Percentiles rank a stretch among this genome's conserved stretches.
Evolutionary conservation across 1,140 invertebrate genomes (phyloP).

Genomic region (Brachionus rotundiformis): DNA sequence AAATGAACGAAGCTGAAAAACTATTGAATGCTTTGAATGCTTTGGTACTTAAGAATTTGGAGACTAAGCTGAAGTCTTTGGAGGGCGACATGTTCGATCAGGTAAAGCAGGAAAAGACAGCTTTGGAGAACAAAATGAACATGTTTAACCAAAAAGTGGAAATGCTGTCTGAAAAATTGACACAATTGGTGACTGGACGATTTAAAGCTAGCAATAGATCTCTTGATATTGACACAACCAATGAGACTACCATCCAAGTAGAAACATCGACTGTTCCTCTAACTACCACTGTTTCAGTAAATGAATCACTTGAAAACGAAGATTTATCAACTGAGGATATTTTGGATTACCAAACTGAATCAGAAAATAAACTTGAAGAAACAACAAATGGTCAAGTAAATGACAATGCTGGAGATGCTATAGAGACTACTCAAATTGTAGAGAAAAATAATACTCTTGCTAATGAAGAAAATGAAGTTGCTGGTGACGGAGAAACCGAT

Average conservation of each 20-base stretch:
- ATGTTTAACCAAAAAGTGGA: background rate
- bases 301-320: background rate
- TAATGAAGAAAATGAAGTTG: background rate
- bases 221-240: background rate
- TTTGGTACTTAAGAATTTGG: background rate
- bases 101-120: background rate
- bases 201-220: background rate
- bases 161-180: background rate
- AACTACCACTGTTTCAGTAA: background rate
- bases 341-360: background rate
- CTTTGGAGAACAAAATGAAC: background rate
- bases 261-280: background rate
- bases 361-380: background rate
- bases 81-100: background rate
- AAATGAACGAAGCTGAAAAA: slow-evolving; percentile 10
- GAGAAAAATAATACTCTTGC: too few species aligned
- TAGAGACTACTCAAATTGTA: background rate
- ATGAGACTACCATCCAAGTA: background rate
- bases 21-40: background rate
- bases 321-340: background rate
- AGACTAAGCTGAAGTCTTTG: background rate
- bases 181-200: background rate
- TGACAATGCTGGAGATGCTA: background rate
- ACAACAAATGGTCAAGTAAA: background rate
- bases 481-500: too few species aligned